Evolutionary conservation across 2,888 invertebrate genomes (phyloP).

Genomic region (Celastrina argiolus): DNA sequence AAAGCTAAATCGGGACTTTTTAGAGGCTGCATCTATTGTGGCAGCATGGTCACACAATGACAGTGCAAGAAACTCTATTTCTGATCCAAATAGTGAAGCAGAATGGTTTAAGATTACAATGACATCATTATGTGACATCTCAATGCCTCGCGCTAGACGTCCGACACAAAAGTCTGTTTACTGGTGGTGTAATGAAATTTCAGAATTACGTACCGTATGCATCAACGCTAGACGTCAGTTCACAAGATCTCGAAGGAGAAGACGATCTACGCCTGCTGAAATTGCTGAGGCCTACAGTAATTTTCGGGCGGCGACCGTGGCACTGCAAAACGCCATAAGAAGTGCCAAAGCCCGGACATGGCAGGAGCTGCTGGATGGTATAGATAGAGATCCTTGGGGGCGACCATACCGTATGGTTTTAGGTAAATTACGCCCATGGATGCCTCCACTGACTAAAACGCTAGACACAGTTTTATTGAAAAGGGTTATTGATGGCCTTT

Average conservation of each 20-base stretch:
- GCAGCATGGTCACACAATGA: too few relatives aligned
- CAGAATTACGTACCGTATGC: not conserved
- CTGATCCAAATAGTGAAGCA: not conserved
- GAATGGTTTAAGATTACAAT: not conserved
- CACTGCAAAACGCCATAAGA: not conserved
- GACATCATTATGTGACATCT: not conserved
- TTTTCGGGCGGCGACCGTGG: not conserved
- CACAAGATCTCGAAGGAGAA: constrained; percentile 19
- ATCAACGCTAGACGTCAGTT: constrained; percentile 3
- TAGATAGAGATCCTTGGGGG: constrained; percentile 25
- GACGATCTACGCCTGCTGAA: not conserved
- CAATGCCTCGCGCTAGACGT: not conserved
- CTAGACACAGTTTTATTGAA: not conserved
- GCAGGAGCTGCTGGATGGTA: constrained; percentile 16
- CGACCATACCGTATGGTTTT: constrained; percentile 24
- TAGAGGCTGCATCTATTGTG: too few relatives aligned
- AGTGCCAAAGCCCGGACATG: constrained; percentile 1
- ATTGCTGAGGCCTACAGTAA: not conserved
- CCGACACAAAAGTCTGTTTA: not conserved
- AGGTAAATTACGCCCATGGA: constrained; percentile 19
- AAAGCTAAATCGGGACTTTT: too few relatives aligned
- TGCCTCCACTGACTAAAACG: constrained; percentile 21
- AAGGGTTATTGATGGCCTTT: not conserved
- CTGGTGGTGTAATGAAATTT: not conserved
- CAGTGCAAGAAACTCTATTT: too few relatives aligned